These are phyloP conservation scores for Drosophila sproati DNA, from an alignment of 1,140 invertebrate genomes.

Conservation along the genomic window DNA sequence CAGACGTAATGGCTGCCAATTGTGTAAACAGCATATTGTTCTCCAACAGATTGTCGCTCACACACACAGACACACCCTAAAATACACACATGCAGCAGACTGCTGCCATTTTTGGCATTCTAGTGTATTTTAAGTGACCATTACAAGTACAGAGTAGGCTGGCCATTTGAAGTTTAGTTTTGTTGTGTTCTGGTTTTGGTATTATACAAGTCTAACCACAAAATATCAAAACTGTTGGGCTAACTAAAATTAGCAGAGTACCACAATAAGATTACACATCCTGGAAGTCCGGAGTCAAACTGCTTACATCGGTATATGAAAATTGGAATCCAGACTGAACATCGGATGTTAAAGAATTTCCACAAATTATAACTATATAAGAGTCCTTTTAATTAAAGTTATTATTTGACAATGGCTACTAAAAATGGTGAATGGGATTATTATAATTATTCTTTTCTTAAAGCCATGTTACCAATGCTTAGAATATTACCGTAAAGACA, in stretches of 20 bases:
- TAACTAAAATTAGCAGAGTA: too few species aligned
- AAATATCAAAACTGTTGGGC: too few species aligned
- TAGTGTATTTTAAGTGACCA: constrained; percentile 51
- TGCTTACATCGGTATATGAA: too few species aligned
- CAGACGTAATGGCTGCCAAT: constrained; percentile 72
- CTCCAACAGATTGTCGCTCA: constrained; percentile 54
- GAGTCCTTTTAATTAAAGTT: too few species aligned
- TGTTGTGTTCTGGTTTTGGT: background rate
- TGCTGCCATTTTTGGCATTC: constrained; percentile 46
- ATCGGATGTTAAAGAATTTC: too few species aligned
- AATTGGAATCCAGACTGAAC: too few species aligned
- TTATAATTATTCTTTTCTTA: too few species aligned
- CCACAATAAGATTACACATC: too few species aligned
- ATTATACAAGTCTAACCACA: background rate
- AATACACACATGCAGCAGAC: background rate
- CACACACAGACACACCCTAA: constrained; percentile 12
- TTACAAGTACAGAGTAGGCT: constrained; percentile 9
- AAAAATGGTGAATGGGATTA: too few species aligned
- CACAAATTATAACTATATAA: too few species aligned
- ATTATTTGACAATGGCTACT: too few species aligned
- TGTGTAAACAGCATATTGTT: constrained; percentile 59
- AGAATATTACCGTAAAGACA: background rate
- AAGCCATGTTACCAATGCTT: background rate
- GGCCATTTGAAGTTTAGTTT: constrained; percentile 1
- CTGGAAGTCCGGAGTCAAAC: too few species aligned